These are phyloP conservation scores for Macrosoma leucophasiata DNA, from an alignment of 2,888 invertebrate genomes.

Conservation along the genomic window DNA sequence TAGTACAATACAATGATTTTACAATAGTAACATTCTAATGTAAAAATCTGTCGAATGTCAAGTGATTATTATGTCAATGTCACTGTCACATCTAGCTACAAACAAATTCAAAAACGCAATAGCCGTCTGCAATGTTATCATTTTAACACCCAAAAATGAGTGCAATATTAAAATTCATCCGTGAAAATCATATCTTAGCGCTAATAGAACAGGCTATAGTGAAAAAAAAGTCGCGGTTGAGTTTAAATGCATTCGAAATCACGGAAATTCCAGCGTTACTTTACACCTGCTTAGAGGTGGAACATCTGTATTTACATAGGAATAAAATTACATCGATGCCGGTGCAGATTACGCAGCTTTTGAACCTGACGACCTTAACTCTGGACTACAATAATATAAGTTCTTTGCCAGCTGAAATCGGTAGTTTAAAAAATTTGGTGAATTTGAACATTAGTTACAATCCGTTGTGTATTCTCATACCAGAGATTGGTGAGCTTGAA, in stretches of 20 bases:
- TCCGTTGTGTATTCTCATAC: slow-evolving; percentile 73
- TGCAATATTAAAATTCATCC: slow-evolving; percentile 80
- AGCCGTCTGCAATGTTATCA: slow-evolving; percentile 19
- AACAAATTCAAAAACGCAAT: slow-evolving; percentile 38
- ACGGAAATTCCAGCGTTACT: slow-evolving; percentile 75
- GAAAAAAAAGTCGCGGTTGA: slow-evolving; percentile 75
- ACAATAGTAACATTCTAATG: too few species aligned
- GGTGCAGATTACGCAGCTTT: slow-evolving; percentile 65
- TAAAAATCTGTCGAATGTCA: slow-evolving; percentile 24
- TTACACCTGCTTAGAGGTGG: slow-evolving; percentile 72
- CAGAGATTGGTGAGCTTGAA: slow-evolving; percentile 76
- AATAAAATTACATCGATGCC: slow-evolving; percentile 75
- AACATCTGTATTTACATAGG: slow-evolving; percentile 78
- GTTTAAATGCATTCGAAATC: slow-evolving; percentile 80
- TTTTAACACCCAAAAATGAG: slow-evolving; percentile 74
- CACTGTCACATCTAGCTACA: slow-evolving; percentile 36
- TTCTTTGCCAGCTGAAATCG: slow-evolving; percentile 76
- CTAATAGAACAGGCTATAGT: slow-evolving; percentile 79
- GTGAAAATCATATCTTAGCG: slow-evolving; percentile 80
- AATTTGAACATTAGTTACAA: slow-evolving; percentile 81
- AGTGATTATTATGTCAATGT: slow-evolving; percentile 32
- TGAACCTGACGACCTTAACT: slow-evolving; percentile 77
- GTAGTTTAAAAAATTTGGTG: slow-evolving; percentile 73
- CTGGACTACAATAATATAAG: slow-evolving; percentile 80
- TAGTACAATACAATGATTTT: too few species aligned